Evolutionary conservation across 2,888 invertebrate genomes (phyloP).

Genomic region (Harpagoxenus sublaevis): DNA sequence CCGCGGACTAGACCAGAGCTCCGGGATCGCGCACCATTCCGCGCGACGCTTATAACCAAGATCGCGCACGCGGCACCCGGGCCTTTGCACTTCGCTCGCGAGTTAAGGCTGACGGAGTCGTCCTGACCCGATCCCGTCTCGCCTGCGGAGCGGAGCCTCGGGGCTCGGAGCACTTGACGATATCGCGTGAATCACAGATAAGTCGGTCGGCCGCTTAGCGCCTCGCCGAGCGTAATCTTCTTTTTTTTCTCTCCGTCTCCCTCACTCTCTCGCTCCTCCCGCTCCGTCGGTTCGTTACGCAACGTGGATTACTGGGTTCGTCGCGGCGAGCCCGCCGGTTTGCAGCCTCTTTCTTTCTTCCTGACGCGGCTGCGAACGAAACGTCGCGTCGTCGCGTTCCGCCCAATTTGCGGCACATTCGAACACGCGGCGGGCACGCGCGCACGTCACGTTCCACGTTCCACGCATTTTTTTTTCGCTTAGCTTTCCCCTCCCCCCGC

Average conservation of each 20-base stretch:
- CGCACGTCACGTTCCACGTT: background rate
- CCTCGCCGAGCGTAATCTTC: background rate
- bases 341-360: too few relatives aligned
- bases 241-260: background rate
- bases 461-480: background rate
- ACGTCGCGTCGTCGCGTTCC: background rate
- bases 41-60: slow-evolving; percentile 2
- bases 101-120: background rate
- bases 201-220: background rate
- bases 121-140: too few relatives aligned
- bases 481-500: too few relatives aligned
- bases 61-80: background rate
- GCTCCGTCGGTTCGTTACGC: background rate
- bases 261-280: background rate
- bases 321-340: background rate
- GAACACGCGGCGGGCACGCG: background rate
- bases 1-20: background rate
- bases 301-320: background rate
- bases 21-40: background rate
- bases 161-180: background rate
- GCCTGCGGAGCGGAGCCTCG: background rate
- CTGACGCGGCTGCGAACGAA: background rate
- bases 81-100: background rate
- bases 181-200: slow-evolving; percentile 32
- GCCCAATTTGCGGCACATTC: background rate